These are phyloP conservation scores for Melitaea athalia DNA, from an alignment of 2,888 invertebrate species.

Conservation along the genomic window DNA sequence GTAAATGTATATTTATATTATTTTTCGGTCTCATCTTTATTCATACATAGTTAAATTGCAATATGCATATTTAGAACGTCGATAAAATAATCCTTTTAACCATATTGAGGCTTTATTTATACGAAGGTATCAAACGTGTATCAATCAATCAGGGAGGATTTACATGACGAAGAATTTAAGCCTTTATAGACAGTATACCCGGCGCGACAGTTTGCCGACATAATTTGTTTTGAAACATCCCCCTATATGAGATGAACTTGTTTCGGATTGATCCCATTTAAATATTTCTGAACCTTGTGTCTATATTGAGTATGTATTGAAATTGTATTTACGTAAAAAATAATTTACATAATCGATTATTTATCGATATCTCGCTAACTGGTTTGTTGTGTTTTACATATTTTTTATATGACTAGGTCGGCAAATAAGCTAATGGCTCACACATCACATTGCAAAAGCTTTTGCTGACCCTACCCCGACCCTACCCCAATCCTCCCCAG, in stretches of 20 bases:
- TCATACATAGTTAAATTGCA: conserved; percentile 1
- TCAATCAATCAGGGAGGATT: conserved; percentile 69
- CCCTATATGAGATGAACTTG: conserved; percentile 23
- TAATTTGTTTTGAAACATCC: conserved; percentile 36
- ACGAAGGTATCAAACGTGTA: conserved; percentile 28
- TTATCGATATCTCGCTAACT: too few relatives aligned
- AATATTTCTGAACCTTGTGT: conserved; percentile 17
- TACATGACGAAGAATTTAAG: conserved; percentile 61
- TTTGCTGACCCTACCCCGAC: too few relatives aligned
- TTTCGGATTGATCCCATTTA: conserved; percentile 24
- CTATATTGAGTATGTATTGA: conserved; percentile 13
- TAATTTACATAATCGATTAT: neutral
- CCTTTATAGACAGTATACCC: conserved; percentile 53
- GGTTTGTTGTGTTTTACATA: too few relatives aligned
- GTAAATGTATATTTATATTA: too few relatives aligned
- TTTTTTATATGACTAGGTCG: too few relatives aligned
- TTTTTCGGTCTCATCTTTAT: neutral
- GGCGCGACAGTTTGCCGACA: conserved; percentile 31
- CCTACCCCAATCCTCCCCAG: too few relatives aligned
- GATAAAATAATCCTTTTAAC: conserved; percentile 54
- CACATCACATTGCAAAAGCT: too few relatives aligned
- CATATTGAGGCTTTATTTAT: conserved; percentile 54
- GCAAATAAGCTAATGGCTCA: too few relatives aligned
- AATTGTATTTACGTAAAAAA: neutral
- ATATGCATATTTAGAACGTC: conserved; percentile 32